A percentile compares a stretch with the other conserved stretches of the same genome.
phyloP scores from a whole-genome alignment of 2,888 invertebrate genomes.

The Thera obeliscata region DNA sequence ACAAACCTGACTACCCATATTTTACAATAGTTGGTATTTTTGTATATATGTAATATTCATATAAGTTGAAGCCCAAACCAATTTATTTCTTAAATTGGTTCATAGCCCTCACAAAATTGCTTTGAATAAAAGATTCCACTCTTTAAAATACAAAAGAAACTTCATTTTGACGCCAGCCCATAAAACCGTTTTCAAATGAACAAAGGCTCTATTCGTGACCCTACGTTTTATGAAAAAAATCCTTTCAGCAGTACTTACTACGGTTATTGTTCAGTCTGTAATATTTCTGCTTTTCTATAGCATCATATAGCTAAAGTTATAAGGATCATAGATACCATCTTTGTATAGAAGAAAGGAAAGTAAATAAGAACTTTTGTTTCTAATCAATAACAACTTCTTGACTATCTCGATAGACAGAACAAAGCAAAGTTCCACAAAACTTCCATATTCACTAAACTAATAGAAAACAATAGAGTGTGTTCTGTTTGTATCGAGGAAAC shows the following conservation, averaged over 20 bases:
- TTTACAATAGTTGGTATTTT: no score
- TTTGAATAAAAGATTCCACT: slow-evolving; percentile 10
- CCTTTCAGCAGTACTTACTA: slow-evolving; percentile 50
- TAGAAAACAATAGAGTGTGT: slow-evolving; percentile 38
- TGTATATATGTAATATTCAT: no score
- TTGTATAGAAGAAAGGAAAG: neutral
- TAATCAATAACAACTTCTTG: slow-evolving; percentile 5
- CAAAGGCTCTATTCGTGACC: slow-evolving; percentile 51
- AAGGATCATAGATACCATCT: slow-evolving; percentile 10
- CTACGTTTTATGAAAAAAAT: slow-evolving; percentile 49
- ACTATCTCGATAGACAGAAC: slow-evolving; percentile 26
- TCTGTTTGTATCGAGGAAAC: slow-evolving; percentile 38
- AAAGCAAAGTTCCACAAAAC: slow-evolving; percentile 31
- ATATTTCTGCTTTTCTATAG: no score
- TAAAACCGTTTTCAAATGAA: slow-evolving; percentile 51
- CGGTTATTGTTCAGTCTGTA: slow-evolving; percentile 49
- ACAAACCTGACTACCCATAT: no score
- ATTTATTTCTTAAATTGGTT: no score
- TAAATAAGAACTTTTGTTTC: slow-evolving; percentile 5
- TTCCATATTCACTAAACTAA: slow-evolving; percentile 38
- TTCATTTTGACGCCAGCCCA: slow-evolving; percentile 42
- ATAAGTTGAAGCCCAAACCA: no score
- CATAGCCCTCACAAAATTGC: neutral
- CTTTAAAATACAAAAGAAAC: slow-evolving; percentile 32
- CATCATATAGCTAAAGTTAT: no score